Evolutionary conservation across 2,888 invertebrate genomes (phyloP), one percentile per base, ranked within the genome.

Genomic region (Ligdia adustata): DNA sequence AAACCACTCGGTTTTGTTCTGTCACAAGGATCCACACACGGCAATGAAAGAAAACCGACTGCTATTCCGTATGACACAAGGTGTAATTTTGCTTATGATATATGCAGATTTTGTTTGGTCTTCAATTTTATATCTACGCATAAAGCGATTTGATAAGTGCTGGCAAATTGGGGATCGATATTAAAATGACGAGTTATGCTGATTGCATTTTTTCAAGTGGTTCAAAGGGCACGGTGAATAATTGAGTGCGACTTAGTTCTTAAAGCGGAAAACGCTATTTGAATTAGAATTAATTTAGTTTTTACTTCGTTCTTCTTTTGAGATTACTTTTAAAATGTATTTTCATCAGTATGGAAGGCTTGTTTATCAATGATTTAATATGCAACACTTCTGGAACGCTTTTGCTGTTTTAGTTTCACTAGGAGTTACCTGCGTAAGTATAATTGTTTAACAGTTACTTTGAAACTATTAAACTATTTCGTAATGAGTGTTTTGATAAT

Each of bases 191-290:
- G 88, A 88, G 86, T 88, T 89, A 85, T 88, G 90, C 89, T 90
- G 90, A 90, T 90, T 89, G 85, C 87, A 84, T 87, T 87, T 87
- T 89, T 88, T 86, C 82, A 79, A 88, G 88, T 85, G 82, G 73
- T 69, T 75, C 67, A 59, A 66, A 75, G 82, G 82, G 86, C 75
- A 72, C 73, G 78, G 69, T 85, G 89, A 85, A 90, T 89, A 86
- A 86, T 86, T 83, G 82, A 88, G 88, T 75, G 79, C 73, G 76
- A 75, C 76, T 85, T 80, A 78, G 68, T 76, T 82, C 75, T 71
- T 72, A 67, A 69, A 72, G 71, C 66, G 63, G 56, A 62, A 67
- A 73, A 68, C 62, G 53, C 53, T 65, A 63, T 75, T 62, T 45
- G 54, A 60, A 64, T 66, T 60, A 45, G 34, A 49, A 43, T 33